Base-by-base conservation (phyloP, 64 coral and sea anemone genomes). In the Dendrophyllia cribrosa region DNA sequence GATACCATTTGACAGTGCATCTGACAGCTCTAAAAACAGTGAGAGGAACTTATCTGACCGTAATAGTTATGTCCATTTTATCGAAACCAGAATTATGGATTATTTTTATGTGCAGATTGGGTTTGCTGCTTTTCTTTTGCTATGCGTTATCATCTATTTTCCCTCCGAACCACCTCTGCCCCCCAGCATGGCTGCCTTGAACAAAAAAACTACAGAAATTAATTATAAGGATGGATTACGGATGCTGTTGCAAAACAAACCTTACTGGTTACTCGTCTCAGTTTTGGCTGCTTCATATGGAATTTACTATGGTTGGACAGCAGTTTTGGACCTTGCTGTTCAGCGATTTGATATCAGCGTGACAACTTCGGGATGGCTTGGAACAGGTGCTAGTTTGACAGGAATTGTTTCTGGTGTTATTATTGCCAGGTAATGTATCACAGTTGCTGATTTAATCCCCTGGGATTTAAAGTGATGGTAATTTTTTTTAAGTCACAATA, bases 121-220 rank as follows among this genome's bases (percentile, higher is more conserved):
- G 12, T 5, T 87, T 3, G 46, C 83, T 21, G 62, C 55, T 44
- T 68, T 87, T 78, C 64, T 91, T 4, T 86, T 91, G 14, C 9
- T 81, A 20, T 79, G 82, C 68, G 70, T 95, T 78, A 22, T 24
- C 1, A 52, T 91, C 2, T 95, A 95, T 64, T 95, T 87, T 68
- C 93, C 93, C 10, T 79, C 93, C 7, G 91, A 74, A 80, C 93
- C 93, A 59, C 93, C 93, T 22, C 76, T 53, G 5, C 88, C 93
- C 10, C 89, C 88, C 16, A 95, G 93, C 9, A 56, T 59, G 44
- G 77, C 93, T 43, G 75, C 88, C 14, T 51, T 66, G 12, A 70
- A 51, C 13, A 70, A 62, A 72, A 72, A 71, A 70, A 34, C n/a
- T 3, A 75, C 77, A 20, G 43, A 88, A 63, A 65, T 82, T 78